Evolutionary conservation across 2,113 vertebrate species (phyloP).

Genomic region (Furnarius figulus): DNA sequence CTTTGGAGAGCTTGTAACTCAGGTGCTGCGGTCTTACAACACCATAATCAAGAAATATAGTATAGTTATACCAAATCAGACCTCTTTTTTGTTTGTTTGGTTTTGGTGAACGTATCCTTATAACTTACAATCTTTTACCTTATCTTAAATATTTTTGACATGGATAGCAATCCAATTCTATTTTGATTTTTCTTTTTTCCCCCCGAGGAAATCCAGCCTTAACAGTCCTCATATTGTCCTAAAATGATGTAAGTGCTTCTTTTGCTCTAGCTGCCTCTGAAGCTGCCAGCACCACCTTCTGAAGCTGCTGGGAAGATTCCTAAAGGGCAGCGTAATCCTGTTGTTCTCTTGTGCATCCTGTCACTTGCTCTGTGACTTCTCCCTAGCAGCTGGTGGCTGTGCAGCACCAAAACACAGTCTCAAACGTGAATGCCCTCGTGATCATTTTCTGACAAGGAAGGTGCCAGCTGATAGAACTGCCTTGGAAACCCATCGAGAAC

Average conservation of each 20-base stretch:
- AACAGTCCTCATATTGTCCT: not conserved
- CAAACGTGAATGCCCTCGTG: not conserved
- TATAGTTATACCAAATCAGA: not conserved
- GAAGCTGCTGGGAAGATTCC: not conserved
- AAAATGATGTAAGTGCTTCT: not conserved
- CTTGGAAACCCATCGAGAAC: not conserved
- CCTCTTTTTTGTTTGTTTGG: not conserved
- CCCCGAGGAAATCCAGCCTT: not conserved
- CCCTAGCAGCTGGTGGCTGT: not conserved
- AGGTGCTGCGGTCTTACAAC: not conserved
- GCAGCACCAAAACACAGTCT: not conserved
- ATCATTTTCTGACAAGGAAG: not conserved
- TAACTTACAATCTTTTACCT: not conserved
- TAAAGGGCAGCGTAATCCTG: not conserved
- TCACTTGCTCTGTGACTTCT: not conserved
- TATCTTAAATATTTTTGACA: not conserved
- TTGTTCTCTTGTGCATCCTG: not conserved
- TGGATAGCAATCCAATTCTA: not conserved
- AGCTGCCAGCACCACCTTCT: not conserved
- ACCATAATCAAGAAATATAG: not conserved
- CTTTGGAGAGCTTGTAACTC: not conserved
- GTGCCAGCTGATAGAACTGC: not conserved
- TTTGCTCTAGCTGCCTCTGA: not conserved
- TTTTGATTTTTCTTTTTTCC: not conserved
- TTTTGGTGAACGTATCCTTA: not conserved